Evolutionary conservation across 2,888 invertebrate genomes (phyloP).

Genomic region (Patella caerulea): DNA sequence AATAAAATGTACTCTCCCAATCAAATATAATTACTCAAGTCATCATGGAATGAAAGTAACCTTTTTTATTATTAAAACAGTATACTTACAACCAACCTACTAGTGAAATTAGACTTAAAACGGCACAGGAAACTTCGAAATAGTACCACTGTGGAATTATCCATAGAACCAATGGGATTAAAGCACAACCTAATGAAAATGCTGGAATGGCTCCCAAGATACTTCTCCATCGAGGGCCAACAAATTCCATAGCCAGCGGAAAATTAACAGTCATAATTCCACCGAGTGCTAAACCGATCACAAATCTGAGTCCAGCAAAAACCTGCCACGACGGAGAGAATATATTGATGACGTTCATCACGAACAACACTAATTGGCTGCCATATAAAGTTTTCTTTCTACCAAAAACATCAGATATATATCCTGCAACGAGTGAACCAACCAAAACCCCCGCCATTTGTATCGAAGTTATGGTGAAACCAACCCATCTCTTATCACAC

Average conservation of each 20-base stretch:
- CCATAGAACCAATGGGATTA: not conserved
- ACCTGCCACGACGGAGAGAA: not conserved
- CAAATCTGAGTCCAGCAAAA: slow-evolving; percentile 1
- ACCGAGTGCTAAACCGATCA: not conserved
- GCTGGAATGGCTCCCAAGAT: slow-evolving; percentile 13
- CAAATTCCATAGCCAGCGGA: slow-evolving; percentile 15
- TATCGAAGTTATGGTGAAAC: slow-evolving; percentile 26
- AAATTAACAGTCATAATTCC: not conserved
- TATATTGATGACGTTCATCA: slow-evolving; percentile 6
- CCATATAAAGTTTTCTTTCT: slow-evolving; percentile 13
- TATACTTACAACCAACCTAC: not conserved
- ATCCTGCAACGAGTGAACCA: slow-evolving; percentile 25
- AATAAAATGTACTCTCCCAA: too few relatives aligned
- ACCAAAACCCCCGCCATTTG: slow-evolving; percentile 33
- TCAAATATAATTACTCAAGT: too few relatives aligned
- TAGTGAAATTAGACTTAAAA: not conserved
- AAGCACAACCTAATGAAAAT: not conserved
- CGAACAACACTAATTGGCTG: not conserved
- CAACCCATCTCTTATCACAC: slow-evolving; percentile 29
- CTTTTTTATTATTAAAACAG: too few relatives aligned
- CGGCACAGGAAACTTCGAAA: not conserved
- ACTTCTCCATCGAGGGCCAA: slow-evolving; percentile 9
- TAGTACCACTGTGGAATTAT: not conserved
- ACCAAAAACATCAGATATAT: slow-evolving; percentile 22
- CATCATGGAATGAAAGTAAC: not conserved